Evolutionary conservation across 2,888 invertebrate genomes (phyloP).

Genomic region (Chesias legatella): DNA sequence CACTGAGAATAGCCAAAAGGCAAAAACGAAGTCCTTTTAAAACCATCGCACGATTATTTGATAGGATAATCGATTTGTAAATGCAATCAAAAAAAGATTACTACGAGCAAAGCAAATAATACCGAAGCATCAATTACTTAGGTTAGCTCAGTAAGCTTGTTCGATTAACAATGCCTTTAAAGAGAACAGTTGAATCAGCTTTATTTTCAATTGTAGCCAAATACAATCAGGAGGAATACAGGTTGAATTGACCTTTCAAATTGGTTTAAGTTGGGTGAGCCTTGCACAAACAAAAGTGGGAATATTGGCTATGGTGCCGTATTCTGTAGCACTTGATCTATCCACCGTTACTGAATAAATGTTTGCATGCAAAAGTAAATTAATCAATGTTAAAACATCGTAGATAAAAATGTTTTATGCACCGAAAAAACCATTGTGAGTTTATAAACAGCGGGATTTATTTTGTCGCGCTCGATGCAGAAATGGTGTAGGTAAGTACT

Average conservation of each 20-base stretch:
- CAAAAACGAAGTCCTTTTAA: too few relatives aligned
- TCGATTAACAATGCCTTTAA: conserved; percentile 37
- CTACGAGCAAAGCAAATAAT: conserved; percentile 2
- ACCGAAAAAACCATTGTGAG: conserved; percentile 22
- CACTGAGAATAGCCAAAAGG: too few relatives aligned
- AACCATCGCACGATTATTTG: too few relatives aligned
- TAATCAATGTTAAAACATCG: not conserved
- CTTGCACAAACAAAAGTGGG: conserved; percentile 65
- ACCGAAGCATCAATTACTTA: conserved; percentile 17
- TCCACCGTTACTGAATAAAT: conserved; percentile 47
- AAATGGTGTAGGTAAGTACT: conserved; percentile 17
- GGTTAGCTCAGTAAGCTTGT: conserved; percentile 15
- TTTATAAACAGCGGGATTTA: conserved; percentile 10
- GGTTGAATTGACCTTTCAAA: conserved; percentile 70
- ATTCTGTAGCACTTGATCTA: conserved; percentile 48
- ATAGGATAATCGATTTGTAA: too few relatives aligned
- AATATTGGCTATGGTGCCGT: conserved; percentile 52
- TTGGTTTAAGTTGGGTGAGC: conserved; percentile 71
- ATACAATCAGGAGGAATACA: conserved; percentile 69
- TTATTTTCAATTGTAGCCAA: conserved; percentile 59
- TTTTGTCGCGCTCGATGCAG: conserved; percentile 15
- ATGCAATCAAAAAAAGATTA: too few relatives aligned
- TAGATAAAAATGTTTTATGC: conserved; percentile 14
- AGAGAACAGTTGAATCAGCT: conserved; percentile 52
- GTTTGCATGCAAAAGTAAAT: conserved; percentile 21